Evolutionary conservation across 1,140 invertebrate species (phyloP), one percentile per base, ranked within the genome.

Genomic region (Acromyrmex echinatior): DNA sequence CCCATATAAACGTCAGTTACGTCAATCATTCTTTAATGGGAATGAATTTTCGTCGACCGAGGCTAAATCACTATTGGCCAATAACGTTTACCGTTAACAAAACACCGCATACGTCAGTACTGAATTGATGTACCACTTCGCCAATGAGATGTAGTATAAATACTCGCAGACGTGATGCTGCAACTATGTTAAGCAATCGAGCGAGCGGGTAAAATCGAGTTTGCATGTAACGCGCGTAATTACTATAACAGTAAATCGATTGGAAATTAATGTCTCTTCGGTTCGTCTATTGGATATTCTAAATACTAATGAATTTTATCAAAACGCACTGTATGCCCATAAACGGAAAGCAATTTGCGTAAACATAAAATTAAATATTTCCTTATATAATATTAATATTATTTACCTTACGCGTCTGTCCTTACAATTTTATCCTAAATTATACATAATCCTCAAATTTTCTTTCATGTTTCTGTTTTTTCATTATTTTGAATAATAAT

Each of bases 81-180:
- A 90, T 90, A 90, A 89, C 88, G 84, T 90, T 89, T 73, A 90
- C 81, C 88, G 84, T 90, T 89, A 90, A 89, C 84, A 85, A 89
- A 82, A 60, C 88, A 56, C 51, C 70, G 76, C 87, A 76, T 86
- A 39, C 45, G 62, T 77, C 85, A 58, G 35, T 68, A 63, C 58
- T 89, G 87, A 90, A 90, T 87, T 78, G 85, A 90, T 90, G 87
- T 82, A 89, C 88, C 88, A 87, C 88, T 88, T 90, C 70, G 71
- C 88, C 88, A 89, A 90, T 87, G 88, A 87, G 87, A 82, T 82
- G 86, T 88, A 82, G 77, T 88, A 88, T 88, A 88, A 87, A 90
- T 78, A 82, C 88, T 88, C 84, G 73, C 88, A 86, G 68, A 89
- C 74, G 87, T 89, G 80, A 84, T 76, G 80, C 80, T 84, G 70